These are phyloP conservation scores for Haliaeetus leucogaster DNA, from an alignment of 2,113 vertebrate genomes.

Conservation along the genomic window DNA sequence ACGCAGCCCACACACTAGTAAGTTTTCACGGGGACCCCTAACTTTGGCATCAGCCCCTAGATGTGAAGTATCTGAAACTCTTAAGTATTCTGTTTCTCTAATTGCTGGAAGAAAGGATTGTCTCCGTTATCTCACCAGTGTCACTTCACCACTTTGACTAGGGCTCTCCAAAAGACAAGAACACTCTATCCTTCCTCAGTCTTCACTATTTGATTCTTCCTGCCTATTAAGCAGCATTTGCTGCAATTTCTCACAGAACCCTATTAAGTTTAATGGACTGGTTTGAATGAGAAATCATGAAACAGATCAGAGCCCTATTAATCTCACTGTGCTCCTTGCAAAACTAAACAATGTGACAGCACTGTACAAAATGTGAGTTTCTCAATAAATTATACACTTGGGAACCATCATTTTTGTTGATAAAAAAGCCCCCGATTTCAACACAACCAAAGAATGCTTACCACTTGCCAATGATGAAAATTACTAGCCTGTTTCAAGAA, in stretches of 20 bases:
- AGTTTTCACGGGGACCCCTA: not conserved
- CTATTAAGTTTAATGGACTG: not conserved
- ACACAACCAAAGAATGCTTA: not conserved
- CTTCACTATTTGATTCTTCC: not conserved
- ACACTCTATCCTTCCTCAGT: not conserved
- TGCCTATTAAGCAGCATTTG: not conserved
- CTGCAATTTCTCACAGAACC: not conserved
- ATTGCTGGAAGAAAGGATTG: not conserved
- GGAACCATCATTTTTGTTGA: not conserved
- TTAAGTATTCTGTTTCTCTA: not conserved
- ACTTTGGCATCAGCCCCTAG: not conserved
- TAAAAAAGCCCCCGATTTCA: rapidly evolving
- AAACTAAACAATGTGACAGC: not conserved
- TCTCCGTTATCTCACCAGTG: not conserved
- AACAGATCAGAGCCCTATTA: not conserved
- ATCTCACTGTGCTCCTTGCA: not conserved
- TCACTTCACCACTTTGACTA: not conserved
- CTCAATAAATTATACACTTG: not conserved
- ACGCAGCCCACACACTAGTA: rapidly evolving
- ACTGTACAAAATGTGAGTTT: not conserved
- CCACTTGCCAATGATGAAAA: not conserved
- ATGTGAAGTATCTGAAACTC: not conserved
- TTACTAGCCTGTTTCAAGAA: not conserved
- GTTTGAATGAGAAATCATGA: not conserved
- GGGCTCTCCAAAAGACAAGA: not conserved